A percentile compares a stretch with the other conserved stretches of the same genome.
These are phyloP conservation scores for Drosophila histrio DNA, from an alignment of 2,888 invertebrate species.

Conservation along the genomic window DNA sequence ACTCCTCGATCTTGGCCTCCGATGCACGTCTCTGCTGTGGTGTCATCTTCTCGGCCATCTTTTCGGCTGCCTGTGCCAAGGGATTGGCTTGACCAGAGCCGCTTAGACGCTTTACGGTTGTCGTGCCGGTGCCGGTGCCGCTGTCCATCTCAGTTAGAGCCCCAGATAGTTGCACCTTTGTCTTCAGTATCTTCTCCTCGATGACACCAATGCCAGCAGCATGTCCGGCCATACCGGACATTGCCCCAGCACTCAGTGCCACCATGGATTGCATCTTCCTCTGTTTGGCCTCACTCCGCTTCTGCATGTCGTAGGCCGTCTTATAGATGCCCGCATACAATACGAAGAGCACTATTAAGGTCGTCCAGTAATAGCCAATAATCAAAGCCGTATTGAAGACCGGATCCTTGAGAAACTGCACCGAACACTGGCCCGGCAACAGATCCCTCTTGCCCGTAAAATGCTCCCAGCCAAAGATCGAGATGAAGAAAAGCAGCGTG, in stretches of 20 bases:
- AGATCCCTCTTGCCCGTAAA: constrained; percentile 97
- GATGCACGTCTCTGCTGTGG: constrained; percentile 76
- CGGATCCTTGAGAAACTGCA: constrained; percentile 98
- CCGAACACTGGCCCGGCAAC: constrained; percentile 94
- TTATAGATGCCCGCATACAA: constrained; percentile 99
- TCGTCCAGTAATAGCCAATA: constrained; percentile 99
- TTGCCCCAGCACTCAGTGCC: constrained; percentile 93
- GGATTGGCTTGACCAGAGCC: constrained; percentile 81
- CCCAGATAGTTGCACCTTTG: constrained; percentile 71
- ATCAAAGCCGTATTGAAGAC: constrained; percentile 98
- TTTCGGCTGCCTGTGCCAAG: constrained; percentile 74
- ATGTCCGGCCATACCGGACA: constrained; percentile 95
- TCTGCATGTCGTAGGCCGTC: constrained; percentile 98
- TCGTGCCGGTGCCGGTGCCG: constrained; percentile 48
- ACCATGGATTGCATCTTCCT: constrained; percentile 98
- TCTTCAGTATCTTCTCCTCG: constrained; percentile 85
- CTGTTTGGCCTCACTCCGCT: constrained; percentile 97
- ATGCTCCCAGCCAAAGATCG: constrained; percentile 99
- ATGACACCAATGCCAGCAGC: constrained; percentile 94
- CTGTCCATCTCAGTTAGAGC: constrained; percentile 57
- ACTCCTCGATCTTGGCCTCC: constrained; percentile 71
- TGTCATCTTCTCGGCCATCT: constrained; percentile 63
- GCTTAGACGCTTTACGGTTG: constrained; percentile 78
- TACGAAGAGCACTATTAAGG: constrained; percentile 96
- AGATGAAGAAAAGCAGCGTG: constrained; percentile 97